Evolutionary conservation across 2,797 vertebrate species (phyloP), one percentile per base, ranked within the genome.

Genomic region (Pangasius sanitwongsei): DNA sequence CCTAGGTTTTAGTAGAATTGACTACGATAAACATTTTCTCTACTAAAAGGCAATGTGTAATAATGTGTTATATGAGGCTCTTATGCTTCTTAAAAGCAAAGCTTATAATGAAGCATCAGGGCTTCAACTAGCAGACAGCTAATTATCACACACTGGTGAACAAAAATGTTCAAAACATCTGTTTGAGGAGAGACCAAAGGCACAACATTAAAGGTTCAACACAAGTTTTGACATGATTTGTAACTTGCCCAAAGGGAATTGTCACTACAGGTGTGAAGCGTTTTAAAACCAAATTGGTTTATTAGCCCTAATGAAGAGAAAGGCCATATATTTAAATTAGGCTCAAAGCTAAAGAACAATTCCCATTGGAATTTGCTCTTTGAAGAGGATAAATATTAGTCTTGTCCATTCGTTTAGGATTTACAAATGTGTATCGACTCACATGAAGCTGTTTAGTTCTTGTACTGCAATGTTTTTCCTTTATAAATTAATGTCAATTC

Each of bases 211-310:
- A 87, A 90, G 89, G 67, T 69, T 74, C 13, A 74, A 74, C 31
- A 75, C 63, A 82, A 78, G 75, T 83, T 87, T 85, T 75, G 82
- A 70, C 87, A 77, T 78, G 89, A 90, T 88, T 88, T 70, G 61
- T 55, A 81, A 78, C 53, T 72, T 65, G 86, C 89, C 88, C 31
- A 57, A 88, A 65, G 90, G 88, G 57, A 85, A 37, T 83, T 84
- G 85, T 89, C 53, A 84, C 78, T 89, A 69, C 85, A 89, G 87
- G 89, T 91, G 90, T 92, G 89, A 91, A 91, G n/a, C 41, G 82
- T 89, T 89, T 91, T 86, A 87, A 86, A 88, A 89, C 90, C 89
- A 91, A 91, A 88, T 86, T 91, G 91, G 88, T 89, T 91, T 89
- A 92, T 90, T 91, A 83, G 87, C 86, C 48, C 61, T 81, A 87